Evolutionary conservation across 2,113 vertebrate genomes (phyloP).

Genomic region (Campylomormyrus numenius): DNA sequence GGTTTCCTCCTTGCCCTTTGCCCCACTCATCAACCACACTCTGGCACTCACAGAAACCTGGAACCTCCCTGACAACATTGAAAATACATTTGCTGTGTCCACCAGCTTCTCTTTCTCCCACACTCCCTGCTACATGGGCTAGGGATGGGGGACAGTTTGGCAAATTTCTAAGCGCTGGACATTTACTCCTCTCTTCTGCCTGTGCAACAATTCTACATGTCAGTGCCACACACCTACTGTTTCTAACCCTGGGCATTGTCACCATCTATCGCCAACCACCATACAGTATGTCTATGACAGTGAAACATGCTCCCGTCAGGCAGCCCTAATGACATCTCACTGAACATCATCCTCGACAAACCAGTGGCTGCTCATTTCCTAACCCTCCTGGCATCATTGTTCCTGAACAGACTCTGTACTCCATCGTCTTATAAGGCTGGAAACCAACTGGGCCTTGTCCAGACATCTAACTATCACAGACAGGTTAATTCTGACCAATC

Average conservation of each 20-base stretch:
- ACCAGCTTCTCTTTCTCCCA: background rate
- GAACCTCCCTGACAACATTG: background rate
- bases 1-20: background rate
- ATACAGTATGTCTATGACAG: background rate
- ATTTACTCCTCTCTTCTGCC: background rate
- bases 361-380: background rate
- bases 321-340: background rate
- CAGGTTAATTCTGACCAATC: background rate
- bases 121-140: background rate
- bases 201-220: background rate
- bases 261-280: background rate
- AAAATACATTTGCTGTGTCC: background rate
- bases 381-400: background rate
- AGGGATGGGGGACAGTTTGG: background rate
- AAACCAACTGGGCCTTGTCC: background rate
- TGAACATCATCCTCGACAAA: background rate
- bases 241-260: background rate
- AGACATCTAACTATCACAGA: background rate
- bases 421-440: background rate
- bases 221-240: background rate
- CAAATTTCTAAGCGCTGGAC: background rate
- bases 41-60: background rate
- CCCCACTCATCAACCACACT: background rate
- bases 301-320: background rate
- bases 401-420: background rate